Evolutionary conservation across 2,113 vertebrate genomes (phyloP).

Genomic region (Acinonyx jubatus): DNA sequence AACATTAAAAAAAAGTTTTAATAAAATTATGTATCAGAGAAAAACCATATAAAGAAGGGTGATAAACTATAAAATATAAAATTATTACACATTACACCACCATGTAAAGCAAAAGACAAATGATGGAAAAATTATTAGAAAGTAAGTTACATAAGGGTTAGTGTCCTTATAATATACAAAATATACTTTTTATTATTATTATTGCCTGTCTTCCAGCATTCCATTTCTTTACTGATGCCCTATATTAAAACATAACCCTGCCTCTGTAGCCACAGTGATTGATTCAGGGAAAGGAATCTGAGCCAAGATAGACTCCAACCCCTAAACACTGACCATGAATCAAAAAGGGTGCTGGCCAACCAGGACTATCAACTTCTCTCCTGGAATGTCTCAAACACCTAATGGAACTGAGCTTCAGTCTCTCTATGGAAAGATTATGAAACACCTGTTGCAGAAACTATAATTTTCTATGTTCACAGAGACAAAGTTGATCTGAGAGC

Average conservation of each 20-base stretch:
- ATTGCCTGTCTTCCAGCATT: neutral
- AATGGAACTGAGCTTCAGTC: neutral
- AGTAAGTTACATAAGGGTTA: neutral
- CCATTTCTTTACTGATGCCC: neutral
- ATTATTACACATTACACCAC: neutral
- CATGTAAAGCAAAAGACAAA: neutral
- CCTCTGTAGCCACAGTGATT: fast-evolving
- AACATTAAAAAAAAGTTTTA: too few relatives aligned
- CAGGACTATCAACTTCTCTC: neutral
- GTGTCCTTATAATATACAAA: neutral
- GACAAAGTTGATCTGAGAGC: neutral
- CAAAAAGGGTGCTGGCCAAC: neutral
- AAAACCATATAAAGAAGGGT: neutral
- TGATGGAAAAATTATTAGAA: neutral
- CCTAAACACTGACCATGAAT: neutral
- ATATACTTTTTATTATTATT: neutral
- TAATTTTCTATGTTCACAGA: neutral
- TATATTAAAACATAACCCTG: neutral
- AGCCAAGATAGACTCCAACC: neutral
- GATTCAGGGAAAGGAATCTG: neutral
- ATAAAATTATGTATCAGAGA: neutral
- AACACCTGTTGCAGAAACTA: neutral
- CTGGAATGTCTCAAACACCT: neutral
- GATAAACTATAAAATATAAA: neutral
- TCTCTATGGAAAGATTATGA: neutral